A percentile compares a stretch with the other conserved stretches of the same genome.
Evolutionary conservation across 1,140 invertebrate genomes (phyloP).

Genomic region (Tenebrio molitor): DNA sequence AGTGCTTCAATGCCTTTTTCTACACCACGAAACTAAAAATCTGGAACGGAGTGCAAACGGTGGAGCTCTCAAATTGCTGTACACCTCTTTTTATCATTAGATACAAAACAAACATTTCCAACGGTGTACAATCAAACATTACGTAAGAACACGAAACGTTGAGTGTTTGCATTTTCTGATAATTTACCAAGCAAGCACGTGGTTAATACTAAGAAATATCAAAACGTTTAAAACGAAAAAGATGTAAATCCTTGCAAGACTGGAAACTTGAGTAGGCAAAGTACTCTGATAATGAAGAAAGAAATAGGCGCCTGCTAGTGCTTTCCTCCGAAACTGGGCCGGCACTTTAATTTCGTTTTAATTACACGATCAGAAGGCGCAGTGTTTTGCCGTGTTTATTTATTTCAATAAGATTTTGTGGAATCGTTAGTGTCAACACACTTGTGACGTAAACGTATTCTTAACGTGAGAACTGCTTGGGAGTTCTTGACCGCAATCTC

Average conservation of each 20-base stretch:
- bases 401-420: not conserved
- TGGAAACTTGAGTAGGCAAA: not conserved
- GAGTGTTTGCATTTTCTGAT: conserved; percentile 24
- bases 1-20: too few species aligned
- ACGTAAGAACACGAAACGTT: not conserved
- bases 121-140: not conserved
- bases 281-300: conserved; percentile 5
- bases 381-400: too few species aligned
- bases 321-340: too few species aligned
- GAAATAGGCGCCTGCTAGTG: conserved; percentile 8
- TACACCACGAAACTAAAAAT: too few species aligned
- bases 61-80: too few species aligned
- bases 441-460: not conserved
- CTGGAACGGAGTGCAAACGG: too few species aligned
- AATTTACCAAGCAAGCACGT: not conserved
- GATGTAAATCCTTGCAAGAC: too few species aligned
- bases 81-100: conserved; percentile 10
- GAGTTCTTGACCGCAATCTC: not conserved
- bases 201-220: too few species aligned
- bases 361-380: conserved; percentile 4
- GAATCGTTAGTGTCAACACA: too few species aligned
- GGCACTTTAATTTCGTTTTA: not conserved
- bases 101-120: conserved; percentile 16
- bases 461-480: not conserved
- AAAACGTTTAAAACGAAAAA: too few species aligned